phyloP scores from a whole-genome alignment of 2,113 vertebrate species.

The Eurypyga helias region DNA sequence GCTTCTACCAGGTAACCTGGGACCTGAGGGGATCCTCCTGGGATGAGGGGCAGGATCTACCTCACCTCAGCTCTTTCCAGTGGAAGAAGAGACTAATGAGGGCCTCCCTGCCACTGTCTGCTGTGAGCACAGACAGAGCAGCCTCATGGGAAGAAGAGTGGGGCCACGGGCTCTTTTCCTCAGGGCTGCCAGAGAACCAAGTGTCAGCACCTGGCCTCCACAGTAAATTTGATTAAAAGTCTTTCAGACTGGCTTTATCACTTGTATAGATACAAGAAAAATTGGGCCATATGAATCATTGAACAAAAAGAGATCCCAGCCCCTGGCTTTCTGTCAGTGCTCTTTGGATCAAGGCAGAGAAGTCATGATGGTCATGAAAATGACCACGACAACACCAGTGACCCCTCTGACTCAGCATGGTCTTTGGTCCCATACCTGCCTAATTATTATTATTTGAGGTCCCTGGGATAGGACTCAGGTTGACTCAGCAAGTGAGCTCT shows the following conservation, averaged over 20 bases:
- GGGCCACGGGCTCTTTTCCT: neutral
- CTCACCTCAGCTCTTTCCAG: neutral
- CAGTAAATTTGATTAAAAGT: neutral
- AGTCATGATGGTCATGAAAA: neutral
- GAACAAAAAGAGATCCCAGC: neutral
- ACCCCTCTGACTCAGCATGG: neutral
- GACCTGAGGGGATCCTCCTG: neutral
- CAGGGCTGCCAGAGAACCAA: neutral
- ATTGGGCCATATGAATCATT: neutral
- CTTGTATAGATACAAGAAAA: neutral
- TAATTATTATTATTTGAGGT: neutral
- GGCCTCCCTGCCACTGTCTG: neutral
- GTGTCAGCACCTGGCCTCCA: neutral
- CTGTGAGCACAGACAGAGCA: neutral
- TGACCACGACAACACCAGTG: neutral
- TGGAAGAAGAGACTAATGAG: neutral
- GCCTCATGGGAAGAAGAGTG: neutral
- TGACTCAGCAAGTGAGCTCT: neutral
- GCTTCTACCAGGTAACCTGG: neutral
- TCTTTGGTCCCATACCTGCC: neutral
- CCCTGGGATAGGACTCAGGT: neutral
- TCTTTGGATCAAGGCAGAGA: neutral
- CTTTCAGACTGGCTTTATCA: neutral
- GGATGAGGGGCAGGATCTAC: neutral
- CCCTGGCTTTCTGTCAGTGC: neutral